These are phyloP conservation scores for Drosophila nikananu DNA, from an alignment of 1,140 invertebrate species.

Conservation along the genomic window DNA sequence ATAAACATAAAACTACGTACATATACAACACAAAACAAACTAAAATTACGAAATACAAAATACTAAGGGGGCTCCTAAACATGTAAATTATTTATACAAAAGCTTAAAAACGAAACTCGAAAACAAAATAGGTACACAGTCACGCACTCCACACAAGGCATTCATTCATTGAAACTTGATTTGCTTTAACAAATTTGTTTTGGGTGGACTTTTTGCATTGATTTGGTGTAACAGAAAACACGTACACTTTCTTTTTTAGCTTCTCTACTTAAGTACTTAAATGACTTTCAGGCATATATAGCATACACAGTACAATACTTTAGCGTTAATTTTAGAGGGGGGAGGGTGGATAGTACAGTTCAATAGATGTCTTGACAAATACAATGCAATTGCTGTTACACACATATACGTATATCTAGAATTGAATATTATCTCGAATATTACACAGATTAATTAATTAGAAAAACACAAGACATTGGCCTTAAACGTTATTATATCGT, in stretches of 20 bases:
- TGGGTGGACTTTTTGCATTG: conserved; percentile 50
- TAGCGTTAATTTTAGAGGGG: conserved; percentile 49
- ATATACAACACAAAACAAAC: conserved; percentile 47
- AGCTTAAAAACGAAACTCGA: conserved; percentile 15
- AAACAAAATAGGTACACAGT: conserved; percentile 28
- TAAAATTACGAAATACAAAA: conserved; percentile 45
- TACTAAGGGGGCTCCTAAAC: conserved; percentile 14
- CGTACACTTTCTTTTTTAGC: conserved; percentile 27
- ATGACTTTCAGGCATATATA: conserved; percentile 62
- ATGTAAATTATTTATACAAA: conserved; percentile 55
- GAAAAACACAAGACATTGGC: conserved; percentile 27
- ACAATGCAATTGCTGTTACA: conserved; percentile 44
- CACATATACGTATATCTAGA: conserved; percentile 41
- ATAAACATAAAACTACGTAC: conserved; percentile 50
- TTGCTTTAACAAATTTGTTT: conserved; percentile 32
- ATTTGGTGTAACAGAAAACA: conserved; percentile 39
- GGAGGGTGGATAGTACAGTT: conserved; percentile 32
- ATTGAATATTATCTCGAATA: conserved; percentile 51
- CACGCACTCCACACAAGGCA: conserved; percentile 37
- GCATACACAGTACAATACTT: conserved; percentile 73
- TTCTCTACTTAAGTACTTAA: conserved; percentile 76
- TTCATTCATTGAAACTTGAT: conserved; percentile 11
- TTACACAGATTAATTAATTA: conserved; percentile 66
- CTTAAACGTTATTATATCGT: conserved; percentile 48
- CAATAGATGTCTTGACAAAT: conserved; percentile 59